Percentiles rank a stretch among this genome's conserved stretches.
phyloP scores from a whole-genome alignment of 2,113 vertebrate species.

The Montifringilla adamsi region DNA sequence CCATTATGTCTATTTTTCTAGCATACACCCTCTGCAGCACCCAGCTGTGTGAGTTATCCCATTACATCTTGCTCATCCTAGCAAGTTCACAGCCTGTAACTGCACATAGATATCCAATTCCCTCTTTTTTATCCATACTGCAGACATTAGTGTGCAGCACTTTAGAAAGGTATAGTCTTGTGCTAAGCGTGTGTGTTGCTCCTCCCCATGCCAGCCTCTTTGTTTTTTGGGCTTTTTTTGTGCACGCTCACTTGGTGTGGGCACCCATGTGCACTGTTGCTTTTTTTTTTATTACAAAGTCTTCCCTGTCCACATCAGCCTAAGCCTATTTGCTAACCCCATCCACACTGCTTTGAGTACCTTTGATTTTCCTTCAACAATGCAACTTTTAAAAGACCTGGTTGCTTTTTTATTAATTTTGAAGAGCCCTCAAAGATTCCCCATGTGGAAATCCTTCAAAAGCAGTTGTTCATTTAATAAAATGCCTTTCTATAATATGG shows the following conservation, averaged over 20 bases:
- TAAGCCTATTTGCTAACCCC: neutral
- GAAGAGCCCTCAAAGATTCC: neutral
- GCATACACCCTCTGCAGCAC: neutral
- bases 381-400: neutral
- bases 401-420: neutral
- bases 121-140: neutral
- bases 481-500: neutral
- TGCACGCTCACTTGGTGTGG: neutral
- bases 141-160: neutral
- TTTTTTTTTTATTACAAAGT: neutral
- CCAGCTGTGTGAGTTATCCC: neutral
- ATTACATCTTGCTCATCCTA: neutral
- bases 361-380: neutral
- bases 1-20: neutral
- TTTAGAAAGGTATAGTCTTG: neutral
- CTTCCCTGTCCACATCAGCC: neutral
- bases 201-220: neutral
- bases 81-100: neutral
- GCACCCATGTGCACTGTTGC: neutral
- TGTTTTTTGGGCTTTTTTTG: neutral
- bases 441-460: neutral
- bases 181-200: neutral
- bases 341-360: neutral
- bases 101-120: rapidly evolving
- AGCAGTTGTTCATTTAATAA: neutral